These are phyloP conservation scores for Oedothorax gibbosus DNA, from an alignment of 1,140 invertebrate genomes.

Conservation along the genomic window DNA sequence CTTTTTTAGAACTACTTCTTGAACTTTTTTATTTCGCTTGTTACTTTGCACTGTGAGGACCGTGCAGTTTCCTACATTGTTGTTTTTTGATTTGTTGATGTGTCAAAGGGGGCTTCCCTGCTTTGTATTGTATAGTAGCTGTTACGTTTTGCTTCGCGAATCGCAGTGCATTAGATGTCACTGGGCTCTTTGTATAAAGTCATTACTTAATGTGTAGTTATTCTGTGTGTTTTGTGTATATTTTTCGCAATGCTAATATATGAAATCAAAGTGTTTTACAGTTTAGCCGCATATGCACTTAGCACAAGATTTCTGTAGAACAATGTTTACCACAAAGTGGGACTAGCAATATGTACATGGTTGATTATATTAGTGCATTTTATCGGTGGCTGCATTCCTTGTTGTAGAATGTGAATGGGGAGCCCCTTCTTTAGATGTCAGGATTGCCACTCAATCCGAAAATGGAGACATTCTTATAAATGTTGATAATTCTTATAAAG, in stretches of 20 bases:
- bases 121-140: conserved; percentile 4
- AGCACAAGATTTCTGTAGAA: conserved; percentile 51
- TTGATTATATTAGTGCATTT: conserved; percentile 1
- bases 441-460: conserved; percentile 2
- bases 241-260: conserved; percentile 16
- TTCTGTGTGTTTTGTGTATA: conserved; percentile 1
- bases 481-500: no score
- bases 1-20: neutral
- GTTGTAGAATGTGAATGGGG: conserved; percentile 21
- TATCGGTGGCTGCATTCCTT: conserved; percentile 3
- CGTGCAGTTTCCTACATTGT: conserved; percentile 20
- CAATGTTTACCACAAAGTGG: conserved; percentile 13
- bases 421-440: conserved; percentile 31
- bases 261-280: conserved; percentile 49
- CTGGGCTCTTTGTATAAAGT: conserved; percentile 30
- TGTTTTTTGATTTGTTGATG: conserved; percentile 17
- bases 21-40: neutral
- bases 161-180: conserved; percentile 41
- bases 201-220: conserved; percentile 35
- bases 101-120: conserved; percentile 45
- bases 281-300: conserved; percentile 56
- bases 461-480: neutral
- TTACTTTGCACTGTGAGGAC: conserved; percentile 16
- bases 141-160: conserved; percentile 4
- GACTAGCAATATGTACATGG: conserved; percentile 29